A percentile compares a stretch with the other conserved stretches of the same genome.
These are phyloP conservation scores for Tetropium fuscum DNA, from an alignment of 2,888 invertebrate species.

Conservation along the genomic window DNA sequence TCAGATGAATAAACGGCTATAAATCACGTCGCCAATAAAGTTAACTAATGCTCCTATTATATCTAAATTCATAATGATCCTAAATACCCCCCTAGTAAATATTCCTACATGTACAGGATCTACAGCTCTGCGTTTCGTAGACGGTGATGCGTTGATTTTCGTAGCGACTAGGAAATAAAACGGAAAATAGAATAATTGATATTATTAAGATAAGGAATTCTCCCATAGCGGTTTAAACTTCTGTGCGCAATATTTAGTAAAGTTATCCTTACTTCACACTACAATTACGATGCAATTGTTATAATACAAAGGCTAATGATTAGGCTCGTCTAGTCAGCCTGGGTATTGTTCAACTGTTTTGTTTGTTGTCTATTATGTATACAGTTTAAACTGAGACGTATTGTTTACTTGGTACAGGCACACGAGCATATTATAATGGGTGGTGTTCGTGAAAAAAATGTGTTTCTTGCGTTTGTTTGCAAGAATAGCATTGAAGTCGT, in stretches of 20 bases:
- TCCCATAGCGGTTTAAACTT: background rate
- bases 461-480: too few relatives aligned
- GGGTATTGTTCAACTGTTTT: constrained; percentile 19
- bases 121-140: too few relatives aligned
- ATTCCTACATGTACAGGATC: too few relatives aligned
- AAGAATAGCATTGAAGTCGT: too few relatives aligned
- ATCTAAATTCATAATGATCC: too few relatives aligned
- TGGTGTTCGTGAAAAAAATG: too few relatives aligned
- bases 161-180: background rate
- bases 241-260: background rate
- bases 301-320: constrained; percentile 29
- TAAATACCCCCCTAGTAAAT: too few relatives aligned
- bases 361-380: constrained; percentile 8
- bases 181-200: constrained; percentile 1
- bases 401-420: constrained; percentile 15
- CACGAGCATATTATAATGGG: too few relatives aligned
- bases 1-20: too few relatives aligned
- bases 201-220: background rate
- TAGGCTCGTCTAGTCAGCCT: constrained; percentile 23
- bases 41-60: too few relatives aligned
- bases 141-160: constrained; percentile 1
- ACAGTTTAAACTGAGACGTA: constrained; percentile 25
- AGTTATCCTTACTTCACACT: constrained; percentile 11
- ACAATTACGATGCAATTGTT: constrained; percentile 25
- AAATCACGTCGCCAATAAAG: too few relatives aligned